Evolutionary conservation across 1,140 invertebrate genomes (phyloP), one percentile per base, ranked within the genome.

Genomic region (Anoplophora glabripennis): DNA sequence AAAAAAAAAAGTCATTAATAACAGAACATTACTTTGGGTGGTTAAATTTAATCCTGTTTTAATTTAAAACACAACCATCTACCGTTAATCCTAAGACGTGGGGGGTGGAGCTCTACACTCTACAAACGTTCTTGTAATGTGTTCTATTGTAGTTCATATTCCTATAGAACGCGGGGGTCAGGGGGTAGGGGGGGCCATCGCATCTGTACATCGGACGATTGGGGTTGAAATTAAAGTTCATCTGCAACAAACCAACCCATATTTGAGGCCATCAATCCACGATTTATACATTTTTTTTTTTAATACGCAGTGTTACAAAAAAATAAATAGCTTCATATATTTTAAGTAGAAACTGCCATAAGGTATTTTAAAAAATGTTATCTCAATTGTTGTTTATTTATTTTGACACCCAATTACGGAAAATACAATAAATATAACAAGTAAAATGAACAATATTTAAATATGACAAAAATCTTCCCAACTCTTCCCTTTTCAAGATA

Each of bases 61-160:
- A 42, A 52, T 54, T 54, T 61, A 62, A 56, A 55, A 34, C 63
- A 64, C 48, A 56, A 69, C 58, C 67, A 67, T 69, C 66, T 69
- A 69, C 67, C 67, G 65, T 69, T 69, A 69, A 68, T 64, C 67
- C 54, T 66, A 56, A 54, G 9, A 52, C 40, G 47, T 57, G 48
- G 44, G 48, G 37, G 36, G 52, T 47, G 46, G 59, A 53, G 55
- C 41, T 59, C 64, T 75, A 75, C 61, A 75, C 73, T 65, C 70
- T 68, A 37, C 71, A 61, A 47, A 73, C 65, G 59, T 75, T 75
- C 59, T 75, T 75, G 62, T 72, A 69, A 48, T 73, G 67, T 42
- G 65, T 63, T 58, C 67, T 66, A 45, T 72, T 74, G 60, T 71
- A 70, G 59, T 72, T 67, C 66, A 73, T 67, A 48, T 70, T 73